Percentiles rank a stretch among this genome's conserved stretches.
Evolutionary conservation across 1,140 invertebrate species (phyloP).

Genomic region (Acromyrmex echinatior): DNA sequence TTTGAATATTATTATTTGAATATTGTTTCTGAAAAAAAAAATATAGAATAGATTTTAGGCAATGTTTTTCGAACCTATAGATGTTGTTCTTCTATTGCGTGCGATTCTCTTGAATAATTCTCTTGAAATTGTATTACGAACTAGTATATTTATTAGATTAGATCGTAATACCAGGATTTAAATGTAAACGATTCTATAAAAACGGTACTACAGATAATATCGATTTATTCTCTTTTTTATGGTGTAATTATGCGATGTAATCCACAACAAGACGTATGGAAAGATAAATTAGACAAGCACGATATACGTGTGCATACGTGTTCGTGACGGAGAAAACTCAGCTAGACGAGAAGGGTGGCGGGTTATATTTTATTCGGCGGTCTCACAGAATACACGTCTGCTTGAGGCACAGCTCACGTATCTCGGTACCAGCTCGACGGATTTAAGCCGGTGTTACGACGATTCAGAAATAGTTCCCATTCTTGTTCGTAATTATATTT

Average conservation of each 20-base stretch:
- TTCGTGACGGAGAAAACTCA: constrained; percentile 31
- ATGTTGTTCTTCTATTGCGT: background rate
- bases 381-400: constrained; percentile 31
- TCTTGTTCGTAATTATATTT: constrained; percentile 54
- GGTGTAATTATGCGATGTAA: constrained; percentile 40
- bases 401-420: constrained; percentile 60
- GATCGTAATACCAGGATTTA: background rate
- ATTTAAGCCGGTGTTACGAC: constrained; percentile 40
- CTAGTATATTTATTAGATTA: background rate
- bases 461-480: constrained; percentile 48
- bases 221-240: constrained; percentile 52
- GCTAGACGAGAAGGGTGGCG: constrained; percentile 9
- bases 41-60: background rate
- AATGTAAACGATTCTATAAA: background rate
- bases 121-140: background rate
- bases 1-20: background rate
- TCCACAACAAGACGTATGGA: background rate
- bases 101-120: too few relatives aligned
- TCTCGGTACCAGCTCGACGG: constrained; percentile 38
- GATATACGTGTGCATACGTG: background rate
- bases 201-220: background rate
- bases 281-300: constrained; percentile 47
- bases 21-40: background rate
- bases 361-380: constrained; percentile 60
- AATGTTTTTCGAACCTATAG: background rate